phyloP scores from a whole-genome alignment of 2,113 vertebrate genomes.

The Onychorhynchus coronatus region DNA sequence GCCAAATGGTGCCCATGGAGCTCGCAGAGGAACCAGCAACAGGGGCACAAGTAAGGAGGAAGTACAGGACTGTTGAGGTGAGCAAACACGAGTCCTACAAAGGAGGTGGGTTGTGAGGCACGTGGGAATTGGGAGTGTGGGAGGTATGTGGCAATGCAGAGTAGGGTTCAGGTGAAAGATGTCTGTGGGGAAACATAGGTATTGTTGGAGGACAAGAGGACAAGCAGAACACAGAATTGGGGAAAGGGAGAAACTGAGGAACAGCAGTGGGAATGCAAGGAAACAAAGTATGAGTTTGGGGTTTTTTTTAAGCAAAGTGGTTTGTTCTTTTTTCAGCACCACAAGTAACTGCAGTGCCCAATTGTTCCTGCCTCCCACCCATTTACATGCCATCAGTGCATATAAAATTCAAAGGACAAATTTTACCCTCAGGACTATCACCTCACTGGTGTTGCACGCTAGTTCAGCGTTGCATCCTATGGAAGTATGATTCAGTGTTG shows the following conservation, averaged over 20 bases:
- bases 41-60: neutral
- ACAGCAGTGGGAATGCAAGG: neutral
- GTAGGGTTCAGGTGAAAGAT: neutral
- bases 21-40: neutral
- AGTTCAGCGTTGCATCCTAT: neutral
- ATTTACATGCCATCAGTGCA: neutral
- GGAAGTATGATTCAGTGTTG: neutral
- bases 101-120: neutral
- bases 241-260: neutral
- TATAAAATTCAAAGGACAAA: neutral
- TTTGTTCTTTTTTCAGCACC: neutral
- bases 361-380: neutral
- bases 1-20: neutral
- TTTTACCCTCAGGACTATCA: neutral
- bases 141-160: neutral
- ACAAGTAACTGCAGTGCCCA: neutral
- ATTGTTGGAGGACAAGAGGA: neutral
- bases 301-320: neutral
- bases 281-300: neutral
- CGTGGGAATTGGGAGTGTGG: fast-evolving
- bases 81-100: neutral
- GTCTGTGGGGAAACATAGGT: neutral
- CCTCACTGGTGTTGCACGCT: neutral
- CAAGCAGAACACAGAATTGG: neutral
- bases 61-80: neutral